These are phyloP conservation scores for Magallana nippona DNA, from an alignment of 2,888 invertebrate genomes.

Conservation along the genomic window DNA sequence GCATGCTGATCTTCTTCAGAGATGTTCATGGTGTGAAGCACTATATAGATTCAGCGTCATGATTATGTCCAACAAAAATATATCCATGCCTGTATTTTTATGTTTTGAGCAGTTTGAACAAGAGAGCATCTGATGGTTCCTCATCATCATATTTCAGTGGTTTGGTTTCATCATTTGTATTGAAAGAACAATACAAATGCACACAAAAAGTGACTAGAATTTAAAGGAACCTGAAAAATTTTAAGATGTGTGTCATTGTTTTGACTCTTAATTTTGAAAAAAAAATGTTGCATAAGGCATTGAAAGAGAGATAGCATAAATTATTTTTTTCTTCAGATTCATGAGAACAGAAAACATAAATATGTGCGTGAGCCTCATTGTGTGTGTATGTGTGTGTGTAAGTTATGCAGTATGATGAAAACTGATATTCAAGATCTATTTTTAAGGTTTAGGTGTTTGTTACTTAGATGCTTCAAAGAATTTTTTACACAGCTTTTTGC, in stretches of 20 bases:
- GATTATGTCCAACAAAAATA: background rate
- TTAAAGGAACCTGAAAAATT: too few relatives aligned
- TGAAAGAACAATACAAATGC: background rate
- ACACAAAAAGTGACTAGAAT: background rate
- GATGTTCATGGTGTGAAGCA: background rate
- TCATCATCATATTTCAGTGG: background rate
- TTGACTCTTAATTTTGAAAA: too few relatives aligned
- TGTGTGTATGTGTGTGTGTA: background rate
- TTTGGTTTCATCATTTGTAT: background rate
- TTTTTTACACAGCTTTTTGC: background rate
- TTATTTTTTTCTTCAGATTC: constrained; percentile 4
- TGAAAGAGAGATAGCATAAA: too few relatives aligned
- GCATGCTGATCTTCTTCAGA: background rate
- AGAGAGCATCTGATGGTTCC: background rate
- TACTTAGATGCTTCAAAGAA: constrained; percentile 4
- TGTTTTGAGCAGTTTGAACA: constrained; percentile 20
- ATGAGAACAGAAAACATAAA: background rate
- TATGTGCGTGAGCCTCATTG: background rate
- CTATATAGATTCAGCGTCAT: background rate
- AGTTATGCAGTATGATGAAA: background rate
- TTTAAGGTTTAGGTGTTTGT: background rate
- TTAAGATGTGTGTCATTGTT: too few relatives aligned
- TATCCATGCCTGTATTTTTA: background rate
- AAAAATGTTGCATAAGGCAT: too few relatives aligned
- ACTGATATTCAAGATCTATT: constrained; percentile 16